A percentile compares a stretch with the other conserved stretches of the same genome.
These are phyloP conservation scores for Engystomops pustulosus DNA, from an alignment of 2,113 vertebrate species.

Conservation along the genomic window DNA sequence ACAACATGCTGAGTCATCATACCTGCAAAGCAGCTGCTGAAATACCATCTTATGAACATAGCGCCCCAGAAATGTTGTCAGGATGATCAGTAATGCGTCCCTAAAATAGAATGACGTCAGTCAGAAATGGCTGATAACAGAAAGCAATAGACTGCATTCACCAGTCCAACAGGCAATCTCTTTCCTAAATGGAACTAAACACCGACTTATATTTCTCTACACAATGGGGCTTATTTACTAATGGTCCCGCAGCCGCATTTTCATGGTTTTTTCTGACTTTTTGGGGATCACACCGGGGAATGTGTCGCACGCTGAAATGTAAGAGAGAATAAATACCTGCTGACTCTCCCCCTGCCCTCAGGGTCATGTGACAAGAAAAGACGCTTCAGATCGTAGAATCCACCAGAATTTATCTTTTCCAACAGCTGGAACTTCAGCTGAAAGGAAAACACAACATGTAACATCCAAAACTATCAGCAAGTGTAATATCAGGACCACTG, in stretches of 20 bases:
- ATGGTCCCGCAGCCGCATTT: too few species aligned
- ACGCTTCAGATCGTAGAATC: constrained; percentile 54
- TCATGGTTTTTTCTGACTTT: too few species aligned
- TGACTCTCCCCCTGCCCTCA: constrained; percentile 49
- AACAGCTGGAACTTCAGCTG: constrained; percentile 52
- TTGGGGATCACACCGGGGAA: too few species aligned
- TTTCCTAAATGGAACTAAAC: too few species aligned
- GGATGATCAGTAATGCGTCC: constrained; percentile 46
- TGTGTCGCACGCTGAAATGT: too few species aligned
- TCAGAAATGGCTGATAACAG: background rate
- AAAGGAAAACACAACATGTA: constrained; percentile 4
- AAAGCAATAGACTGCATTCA: background rate
- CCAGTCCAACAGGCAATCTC: too few species aligned
- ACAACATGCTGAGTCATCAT: background rate
- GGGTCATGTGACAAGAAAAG: constrained; percentile 57
- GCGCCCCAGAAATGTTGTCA: constrained; percentile 52
- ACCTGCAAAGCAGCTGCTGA: constrained; percentile 55
- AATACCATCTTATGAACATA: constrained; percentile 51
- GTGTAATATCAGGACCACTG: background rate
- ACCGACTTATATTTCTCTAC: too few species aligned
- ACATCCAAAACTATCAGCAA: too few species aligned
- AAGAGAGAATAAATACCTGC: constrained; percentile 1
- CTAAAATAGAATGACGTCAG: constrained; percentile 16
- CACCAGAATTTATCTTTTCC: constrained; percentile 56
- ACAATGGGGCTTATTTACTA: too few species aligned